Evolutionary conservation across 1,140 invertebrate species (phyloP), one percentile per base, ranked within the genome.

Genomic region (Dendrolimus kikuchii): DNA sequence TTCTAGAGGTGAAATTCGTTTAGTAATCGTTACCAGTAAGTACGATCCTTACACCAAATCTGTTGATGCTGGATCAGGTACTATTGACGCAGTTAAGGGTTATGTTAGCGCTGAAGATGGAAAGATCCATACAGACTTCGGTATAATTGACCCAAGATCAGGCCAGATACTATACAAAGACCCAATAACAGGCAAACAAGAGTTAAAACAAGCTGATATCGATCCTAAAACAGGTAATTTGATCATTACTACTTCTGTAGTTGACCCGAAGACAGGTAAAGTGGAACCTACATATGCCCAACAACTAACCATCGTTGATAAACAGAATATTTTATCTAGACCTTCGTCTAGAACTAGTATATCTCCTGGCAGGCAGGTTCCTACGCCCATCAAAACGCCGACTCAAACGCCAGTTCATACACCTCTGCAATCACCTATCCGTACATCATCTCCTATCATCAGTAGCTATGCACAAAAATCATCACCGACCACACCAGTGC

Each of bases 51-150:
- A 86, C 66, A 89, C 89, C 0, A 90, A 90, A 59, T 86, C 88
- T 2, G 75, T 88, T 38, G 90, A 90, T 60, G 89, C 88, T 5
- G 86, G 86, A 49, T 75, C 84, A 7, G 89, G 88, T 40, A 89
- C 86, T 60, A 66, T 88, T 36, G 89, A 90, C 66, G 81, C 82
- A 43, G 81, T 86, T 7, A 89, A 88, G 51, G 89, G 88, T 4
- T 89, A 89, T 67, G 86, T 90, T 40, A 81, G 80, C 45, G 86
- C 86, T 44, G 89, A 90, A 81, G 89, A 90, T 63, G 89, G 89
- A 10, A 89, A 89, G 65, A 90, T 91, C 51, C 88, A 90, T 49
- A 89, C 89, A 10, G 89, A 90, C 72, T 90, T 90, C 65, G 90
- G 90, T 44, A 88, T 90, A 52, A 90, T 91, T 54, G 89, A 91